Evolutionary conservation across 1,140 invertebrate species (phyloP), one percentile per base, ranked within the genome.

Genomic region (Psix sp.): DNA sequence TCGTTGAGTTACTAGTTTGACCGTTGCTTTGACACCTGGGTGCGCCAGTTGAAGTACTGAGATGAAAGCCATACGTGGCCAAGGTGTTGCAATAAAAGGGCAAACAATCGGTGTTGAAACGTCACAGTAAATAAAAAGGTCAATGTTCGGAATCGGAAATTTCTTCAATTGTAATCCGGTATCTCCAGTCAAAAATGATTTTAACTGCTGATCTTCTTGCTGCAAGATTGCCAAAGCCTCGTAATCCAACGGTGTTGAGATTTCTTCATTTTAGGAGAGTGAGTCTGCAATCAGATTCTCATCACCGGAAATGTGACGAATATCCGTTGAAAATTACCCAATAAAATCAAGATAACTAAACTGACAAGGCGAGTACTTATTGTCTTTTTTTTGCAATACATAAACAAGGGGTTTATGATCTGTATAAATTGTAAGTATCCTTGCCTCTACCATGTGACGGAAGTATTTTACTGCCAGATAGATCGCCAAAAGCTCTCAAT

Each of bases 391-490:
- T 3, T 63, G 39, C 24, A 85, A 84, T 1, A 78, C 77, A 45
- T 56, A 81, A 7, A 48, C 78, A 7, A 87, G 54, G 0, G 83
- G 86, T 52, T 86, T 85, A 51, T 88, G 87, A 48, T 88, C 82
- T 1, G 81, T 85, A 11, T 43, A 78, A 4, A 88, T 77, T 0
- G 31, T 65, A 40, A 87, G 83, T 5, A 15, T 2, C 46, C 79
- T 59, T 20, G 74, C 86, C 77, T 88, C 85, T 0, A 89, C 11
- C 16, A 83, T 65, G 42, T 86, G 79, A 1, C 77, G 70, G 56
- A 89, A 89, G 35, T 33, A 17, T 3, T 33, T 24, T 3, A 66
- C 11, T 0, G 48, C 31, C 1, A 20, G n/a, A 38, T 86, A 79
- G 31, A 84, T 79, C 0, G 88, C 63, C 2, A 77, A 3, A 0